These are phyloP conservation scores for Anthophora plumipes DNA, from an alignment of 2,888 invertebrate species.

Conservation along the genomic window DNA sequence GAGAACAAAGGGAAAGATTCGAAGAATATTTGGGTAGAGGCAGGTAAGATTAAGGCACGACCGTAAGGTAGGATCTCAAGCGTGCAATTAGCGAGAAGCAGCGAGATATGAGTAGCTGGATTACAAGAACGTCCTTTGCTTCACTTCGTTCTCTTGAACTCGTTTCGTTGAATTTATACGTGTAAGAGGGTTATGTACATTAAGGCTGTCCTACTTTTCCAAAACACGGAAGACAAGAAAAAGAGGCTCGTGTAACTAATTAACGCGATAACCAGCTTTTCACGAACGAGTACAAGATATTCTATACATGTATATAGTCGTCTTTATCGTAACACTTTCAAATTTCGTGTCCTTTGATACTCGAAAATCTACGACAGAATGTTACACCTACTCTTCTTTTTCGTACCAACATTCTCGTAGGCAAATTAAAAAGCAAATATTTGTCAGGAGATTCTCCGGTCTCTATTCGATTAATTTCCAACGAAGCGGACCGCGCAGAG, in stretches of 20 bases:
- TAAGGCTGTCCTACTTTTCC: background rate
- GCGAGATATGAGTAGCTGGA: background rate
- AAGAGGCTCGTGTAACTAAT: background rate
- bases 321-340: background rate
- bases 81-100: conserved; percentile 1
- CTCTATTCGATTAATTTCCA: conserved; percentile 53
- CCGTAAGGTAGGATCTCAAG: background rate
- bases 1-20: background rate
- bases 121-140: background rate
- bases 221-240: background rate
- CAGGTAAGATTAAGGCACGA: conserved; percentile 9
- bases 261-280: background rate
- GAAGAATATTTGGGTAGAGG: background rate
- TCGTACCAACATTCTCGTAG: background rate
- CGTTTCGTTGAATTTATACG: background rate
- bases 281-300: background rate
- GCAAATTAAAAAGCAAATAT: conserved; percentile 52
- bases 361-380: no score
- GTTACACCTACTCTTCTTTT: no score
- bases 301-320: no score
- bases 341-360: no score
- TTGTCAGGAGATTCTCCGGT: conserved; percentile 25
- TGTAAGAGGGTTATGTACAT: background rate
- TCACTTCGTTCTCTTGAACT: background rate
- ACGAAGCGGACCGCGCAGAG: background rate